Conservation (phyloP, 2,888 invertebrate species). For the Scaptomyza flava region DNA sequence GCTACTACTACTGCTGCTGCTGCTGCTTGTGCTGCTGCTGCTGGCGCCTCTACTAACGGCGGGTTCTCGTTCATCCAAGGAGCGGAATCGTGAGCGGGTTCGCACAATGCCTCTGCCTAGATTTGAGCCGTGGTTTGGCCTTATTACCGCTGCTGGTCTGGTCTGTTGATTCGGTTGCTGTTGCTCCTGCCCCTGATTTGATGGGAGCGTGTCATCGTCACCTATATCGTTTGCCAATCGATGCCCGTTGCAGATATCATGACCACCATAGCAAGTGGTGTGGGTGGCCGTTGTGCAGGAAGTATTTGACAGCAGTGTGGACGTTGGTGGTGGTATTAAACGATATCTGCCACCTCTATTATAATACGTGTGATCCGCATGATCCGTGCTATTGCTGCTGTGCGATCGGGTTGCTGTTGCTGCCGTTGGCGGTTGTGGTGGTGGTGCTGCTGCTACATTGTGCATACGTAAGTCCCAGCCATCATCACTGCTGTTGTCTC, state of each 20-base stretch:
- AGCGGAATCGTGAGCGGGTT: conserved; percentile 49
- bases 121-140: conserved; percentile 12
- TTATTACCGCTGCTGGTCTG: conserved; percentile 31
- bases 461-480: conserved; percentile 69
- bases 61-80: conserved; percentile 53
- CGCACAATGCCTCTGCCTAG: conserved; percentile 34
- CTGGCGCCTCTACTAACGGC: conserved; percentile 4
- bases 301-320: conserved; percentile 41
- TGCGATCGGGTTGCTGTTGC: conserved; percentile 12
- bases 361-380: conserved; percentile 64
- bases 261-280: conserved; percentile 62
- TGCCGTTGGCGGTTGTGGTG: conserved; percentile 4
- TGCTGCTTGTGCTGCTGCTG: conserved; percentile 16
- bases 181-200: conserved; percentile 19
- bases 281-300: conserved; percentile 69
- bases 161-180: conserved; percentile 4
- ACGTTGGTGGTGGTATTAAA: conserved; percentile 6
- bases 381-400: conserved; percentile 32
- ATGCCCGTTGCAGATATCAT: conserved; percentile 55
- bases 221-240: conserved; percentile 31
- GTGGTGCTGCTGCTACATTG: conserved; percentile 31
- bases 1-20: conserved; percentile 19
- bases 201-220: conserved; percentile 9
- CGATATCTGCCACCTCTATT: conserved; percentile 51
- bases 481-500: conserved; percentile 69